A percentile compares a stretch with the other conserved stretches of the same genome.
phyloP scores from a whole-genome alignment of 2,888 invertebrate species.

The Augiades crinisus region DNA sequence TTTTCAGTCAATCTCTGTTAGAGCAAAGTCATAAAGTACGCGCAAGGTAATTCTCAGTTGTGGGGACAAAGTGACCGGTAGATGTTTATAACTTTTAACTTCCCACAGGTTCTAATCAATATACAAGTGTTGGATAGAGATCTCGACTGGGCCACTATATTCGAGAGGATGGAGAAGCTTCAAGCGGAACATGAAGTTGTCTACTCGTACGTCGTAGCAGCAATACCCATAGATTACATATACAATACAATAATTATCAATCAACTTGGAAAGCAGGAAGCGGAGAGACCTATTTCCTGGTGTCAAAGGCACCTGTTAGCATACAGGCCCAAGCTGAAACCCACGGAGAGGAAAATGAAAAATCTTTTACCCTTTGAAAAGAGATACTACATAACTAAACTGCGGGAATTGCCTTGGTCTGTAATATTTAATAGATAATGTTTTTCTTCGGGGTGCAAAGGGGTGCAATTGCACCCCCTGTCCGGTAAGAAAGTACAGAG shows the following conservation, averaged over 20 bases:
- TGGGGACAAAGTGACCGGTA: too few relatives aligned
- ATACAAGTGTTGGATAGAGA: conserved; percentile 56
- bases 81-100: neutral
- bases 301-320: conserved; percentile 36
- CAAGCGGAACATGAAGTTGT: conserved; percentile 45
- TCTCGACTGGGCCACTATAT: conserved; percentile 49
- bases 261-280: conserved; percentile 38
- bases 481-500: too few relatives aligned
- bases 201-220: conserved; percentile 61
- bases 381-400: conserved; percentile 52
- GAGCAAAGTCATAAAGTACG: too few relatives aligned
- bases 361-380: conserved; percentile 44
- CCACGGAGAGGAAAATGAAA: conserved; percentile 33
- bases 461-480: neutral
- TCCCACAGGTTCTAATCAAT: conserved; percentile 59
- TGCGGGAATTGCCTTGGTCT: conserved; percentile 66
- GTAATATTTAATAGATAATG: conserved; percentile 59
- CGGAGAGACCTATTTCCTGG: conserved; percentile 39
- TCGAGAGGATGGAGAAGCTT: conserved; percentile 58
- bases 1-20: too few relatives aligned
- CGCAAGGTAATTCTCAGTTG: too few relatives aligned
- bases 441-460: neutral
- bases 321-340: conserved; percentile 37
- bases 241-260: conserved; percentile 52
- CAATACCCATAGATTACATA: conserved; percentile 61